Percentiles rank a stretch among this genome's conserved stretches.
phyloP scores from a whole-genome alignment of 2,888 invertebrate genomes.

The Eupithecia exiguata region DNA sequence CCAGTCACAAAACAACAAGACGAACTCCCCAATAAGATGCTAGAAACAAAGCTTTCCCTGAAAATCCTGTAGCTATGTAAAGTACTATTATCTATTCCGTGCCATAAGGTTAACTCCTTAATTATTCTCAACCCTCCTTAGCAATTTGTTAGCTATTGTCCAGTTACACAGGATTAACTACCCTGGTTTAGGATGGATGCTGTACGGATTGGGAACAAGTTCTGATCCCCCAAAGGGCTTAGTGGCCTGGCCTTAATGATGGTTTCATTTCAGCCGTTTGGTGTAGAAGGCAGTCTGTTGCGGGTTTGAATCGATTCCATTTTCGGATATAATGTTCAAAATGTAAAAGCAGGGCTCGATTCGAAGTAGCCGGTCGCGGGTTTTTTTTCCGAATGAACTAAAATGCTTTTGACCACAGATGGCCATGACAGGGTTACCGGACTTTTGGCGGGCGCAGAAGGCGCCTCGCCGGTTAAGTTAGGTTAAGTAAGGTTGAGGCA shows the following conservation, averaged over 20 bases:
- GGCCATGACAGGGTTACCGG: no score
- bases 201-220: background rate
- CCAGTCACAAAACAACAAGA: no score
- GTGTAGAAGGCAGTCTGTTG: background rate
- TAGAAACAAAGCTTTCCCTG: background rate
- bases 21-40: background rate
- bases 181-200: conserved; percentile 16
- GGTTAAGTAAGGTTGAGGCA: no score
- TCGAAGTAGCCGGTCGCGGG: no score
- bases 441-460: no score
- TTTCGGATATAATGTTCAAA: no score
- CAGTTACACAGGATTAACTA: conserved; percentile 29
- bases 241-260: background rate
- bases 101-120: conserved; percentile 14
- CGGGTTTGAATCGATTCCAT: background rate
- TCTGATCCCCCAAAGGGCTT: background rate
- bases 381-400: no score
- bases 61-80: background rate
- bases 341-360: no score
- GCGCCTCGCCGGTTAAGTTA: no score
- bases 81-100: background rate
- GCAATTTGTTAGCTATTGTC: conserved; percentile 25
- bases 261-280: background rate
- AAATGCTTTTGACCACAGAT: no score
- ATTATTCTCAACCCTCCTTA: conserved; percentile 21